These are phyloP conservation scores for Acanthiza pusilla DNA, from an alignment of 2,797 vertebrate genomes.

Conservation along the genomic window DNA sequence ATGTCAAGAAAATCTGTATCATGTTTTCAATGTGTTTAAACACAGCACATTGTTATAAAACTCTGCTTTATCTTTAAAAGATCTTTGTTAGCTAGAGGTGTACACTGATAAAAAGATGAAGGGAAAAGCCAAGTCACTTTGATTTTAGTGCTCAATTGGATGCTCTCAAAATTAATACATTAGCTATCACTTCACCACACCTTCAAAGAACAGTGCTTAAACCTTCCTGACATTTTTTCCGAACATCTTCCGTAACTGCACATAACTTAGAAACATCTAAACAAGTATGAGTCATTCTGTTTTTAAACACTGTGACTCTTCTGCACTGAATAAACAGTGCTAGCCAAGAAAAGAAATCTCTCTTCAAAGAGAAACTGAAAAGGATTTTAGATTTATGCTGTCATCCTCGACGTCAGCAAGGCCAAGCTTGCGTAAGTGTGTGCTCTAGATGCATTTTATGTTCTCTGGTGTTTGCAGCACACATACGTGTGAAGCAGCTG, in stretches of 20 bases:
- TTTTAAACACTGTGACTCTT: slow-evolving; percentile 14
- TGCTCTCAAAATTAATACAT: slow-evolving; percentile 4
- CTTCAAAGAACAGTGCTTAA: slow-evolving; percentile 32
- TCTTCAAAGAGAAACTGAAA: slow-evolving; percentile 9
- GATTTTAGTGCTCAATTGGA: not conserved
- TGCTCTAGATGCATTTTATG: not conserved
- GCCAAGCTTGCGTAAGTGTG: not conserved
- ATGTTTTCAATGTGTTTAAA: not conserved
- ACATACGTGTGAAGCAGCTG: rapidly evolving
- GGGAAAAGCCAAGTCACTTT: not conserved
- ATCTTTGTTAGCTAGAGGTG: not conserved
- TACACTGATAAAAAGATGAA: not conserved
- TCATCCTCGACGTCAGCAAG: slow-evolving; percentile 8
- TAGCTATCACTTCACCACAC: not conserved
- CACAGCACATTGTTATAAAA: not conserved
- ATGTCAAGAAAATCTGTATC: not conserved
- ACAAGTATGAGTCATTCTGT: slow-evolving; percentile 38
- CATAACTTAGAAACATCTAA: slow-evolving; percentile 19
- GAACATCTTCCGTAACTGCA: not conserved
- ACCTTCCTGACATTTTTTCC: slow-evolving; percentile 1
- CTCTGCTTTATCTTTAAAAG: not conserved
- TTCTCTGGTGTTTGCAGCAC: not conserved
- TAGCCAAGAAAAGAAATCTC: not conserved
- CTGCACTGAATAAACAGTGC: not conserved
- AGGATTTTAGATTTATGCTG: not conserved